Conservation (phyloP, 2,113 vertebrate species). For the Hippoglossus stenolepis region DNA sequence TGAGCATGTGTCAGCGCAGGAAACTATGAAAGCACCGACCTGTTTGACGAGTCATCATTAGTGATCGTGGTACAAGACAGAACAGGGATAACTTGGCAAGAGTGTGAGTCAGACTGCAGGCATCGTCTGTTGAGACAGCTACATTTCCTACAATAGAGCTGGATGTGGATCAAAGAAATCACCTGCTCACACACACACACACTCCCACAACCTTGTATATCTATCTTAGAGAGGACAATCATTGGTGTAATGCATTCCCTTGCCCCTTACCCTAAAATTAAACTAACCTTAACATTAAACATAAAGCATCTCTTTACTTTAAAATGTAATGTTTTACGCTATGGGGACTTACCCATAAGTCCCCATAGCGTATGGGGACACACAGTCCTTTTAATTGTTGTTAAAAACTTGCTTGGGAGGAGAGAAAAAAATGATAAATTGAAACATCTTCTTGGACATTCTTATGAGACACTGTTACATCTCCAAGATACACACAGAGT, state of each 20-base stretch:
- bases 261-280: no score
- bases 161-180: conserved; percentile 57
- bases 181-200: background rate
- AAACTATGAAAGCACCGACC: conserved; percentile 24
- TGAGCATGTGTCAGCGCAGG: conserved; percentile 23
- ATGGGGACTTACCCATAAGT: no score
- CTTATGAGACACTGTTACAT: conserved; percentile 42
- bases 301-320: no score
- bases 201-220: conserved; percentile 9
- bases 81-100: conserved; percentile 38
- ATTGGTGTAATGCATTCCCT: background rate
- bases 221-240: conserved; percentile 6
- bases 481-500: conserved; percentile 53
- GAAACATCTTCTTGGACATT: conserved; percentile 59
- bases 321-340: no score
- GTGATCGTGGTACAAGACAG: conserved; percentile 29
- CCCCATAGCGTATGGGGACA: no score
- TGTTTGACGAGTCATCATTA: conserved; percentile 43
- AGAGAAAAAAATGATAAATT: conserved; percentile 36
- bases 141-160: conserved; percentile 57
- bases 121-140: conserved; percentile 44
- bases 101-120: conserved; percentile 30
- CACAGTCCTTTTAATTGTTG: no score
- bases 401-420: background rate
- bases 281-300: no score